Evolutionary conservation across 2,113 vertebrate genomes (phyloP).

Genomic region (Xiphophorus hellerii): DNA sequence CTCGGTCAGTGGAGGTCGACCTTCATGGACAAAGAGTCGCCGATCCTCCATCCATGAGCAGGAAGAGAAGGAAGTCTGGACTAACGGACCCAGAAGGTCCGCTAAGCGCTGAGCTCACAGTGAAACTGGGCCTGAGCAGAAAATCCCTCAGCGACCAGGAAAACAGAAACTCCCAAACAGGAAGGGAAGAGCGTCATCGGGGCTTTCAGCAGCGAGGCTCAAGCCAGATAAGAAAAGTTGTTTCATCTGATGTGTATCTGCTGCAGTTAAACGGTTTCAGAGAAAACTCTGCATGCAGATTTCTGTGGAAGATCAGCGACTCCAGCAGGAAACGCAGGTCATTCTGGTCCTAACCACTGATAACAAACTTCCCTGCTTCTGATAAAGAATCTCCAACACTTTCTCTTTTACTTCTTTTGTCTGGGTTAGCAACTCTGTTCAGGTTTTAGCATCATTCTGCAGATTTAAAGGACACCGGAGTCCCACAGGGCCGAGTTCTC

Average conservation of each 20-base stretch:
- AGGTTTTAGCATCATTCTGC: not conserved
- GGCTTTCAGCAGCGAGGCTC: not conserved
- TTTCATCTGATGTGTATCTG: not conserved
- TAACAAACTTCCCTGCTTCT: not conserved
- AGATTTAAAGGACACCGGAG: not conserved
- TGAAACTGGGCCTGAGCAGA: not conserved
- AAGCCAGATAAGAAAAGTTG: not conserved
- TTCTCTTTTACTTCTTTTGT: too few species aligned
- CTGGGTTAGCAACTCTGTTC: not conserved
- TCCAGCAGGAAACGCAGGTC: not conserved
- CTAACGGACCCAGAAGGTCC: not conserved
- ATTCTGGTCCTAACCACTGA: not conserved
- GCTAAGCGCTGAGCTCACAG: not conserved
- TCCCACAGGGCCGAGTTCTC: not conserved
- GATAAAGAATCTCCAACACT: not conserved
- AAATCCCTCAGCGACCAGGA: not conserved
- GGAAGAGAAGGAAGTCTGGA: not conserved
- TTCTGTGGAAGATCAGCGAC: not conserved
- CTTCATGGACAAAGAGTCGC: not conserved
- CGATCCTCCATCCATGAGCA: too few species aligned
- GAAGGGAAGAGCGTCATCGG: not conserved
- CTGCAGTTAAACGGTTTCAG: not conserved
- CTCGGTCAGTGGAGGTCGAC: not conserved
- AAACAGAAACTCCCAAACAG: not conserved
- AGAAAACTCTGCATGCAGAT: not conserved